Evolutionary conservation across 2,113 vertebrate species (phyloP), one percentile per base, ranked within the genome.

Genomic region (Onychostruthus taczanowskii): DNA sequence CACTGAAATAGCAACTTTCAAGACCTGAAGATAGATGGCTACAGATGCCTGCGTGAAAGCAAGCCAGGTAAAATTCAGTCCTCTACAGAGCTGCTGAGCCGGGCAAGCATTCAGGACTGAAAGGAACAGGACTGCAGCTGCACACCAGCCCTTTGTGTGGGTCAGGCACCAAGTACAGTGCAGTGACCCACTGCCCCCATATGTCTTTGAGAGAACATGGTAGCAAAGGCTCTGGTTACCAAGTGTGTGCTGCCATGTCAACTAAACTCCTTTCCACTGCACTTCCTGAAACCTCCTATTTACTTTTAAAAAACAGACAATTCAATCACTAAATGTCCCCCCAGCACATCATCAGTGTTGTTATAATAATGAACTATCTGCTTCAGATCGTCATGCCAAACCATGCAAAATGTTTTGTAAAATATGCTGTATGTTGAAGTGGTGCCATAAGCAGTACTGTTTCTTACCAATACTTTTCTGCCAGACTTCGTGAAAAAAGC

Each of bases 401-500:
- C 41, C 30, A 55, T 15, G 30, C 30, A 89, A 94, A 89, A 72
- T 7, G 6, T 59, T 79, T 62, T n/a, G 4, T 41, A 79, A 82
- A 28, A 69, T 10, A 56, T 11, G 26, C 9, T 9, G 8, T 11
- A 49, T 4, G 5, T 74, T 66, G 16, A 82, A 49, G 23, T 56
- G 74, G 82, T 69, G 35, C 16, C 21, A 3, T 17, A 27, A 63
- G 9, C 4, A 6, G 50, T 43, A 69, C n/a, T 10, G 3, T 72
- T 83, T 89, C 98, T 98, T 98, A 99, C 99, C 99, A 99, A 94
- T 66, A 99, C 99, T 98, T 98, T 99, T 86, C 99, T 98, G 69
- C 99, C 99, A 49, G 99, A 99, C 95, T 99, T 99, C 13, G 98
- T 99, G 97, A 99, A 99, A 97, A 99, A 99, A 41, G 98, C 98